Evolutionary conservation across 1,140 invertebrate species (phyloP), one percentile per base, ranked within the genome.

Genomic region (Formica selysi): DNA sequence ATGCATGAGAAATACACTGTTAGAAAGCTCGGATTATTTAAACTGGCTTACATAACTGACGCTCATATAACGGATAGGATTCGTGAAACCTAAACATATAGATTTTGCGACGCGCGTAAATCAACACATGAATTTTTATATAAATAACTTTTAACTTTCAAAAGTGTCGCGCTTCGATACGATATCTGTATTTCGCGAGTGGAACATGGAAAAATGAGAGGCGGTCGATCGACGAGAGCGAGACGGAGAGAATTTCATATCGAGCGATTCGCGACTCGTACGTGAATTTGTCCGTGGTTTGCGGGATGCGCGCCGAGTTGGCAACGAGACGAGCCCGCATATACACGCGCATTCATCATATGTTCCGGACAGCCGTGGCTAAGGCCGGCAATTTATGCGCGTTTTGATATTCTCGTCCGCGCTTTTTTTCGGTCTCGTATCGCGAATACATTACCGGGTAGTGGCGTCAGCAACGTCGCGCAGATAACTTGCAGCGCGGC

Each of bases 371-470:
- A 76, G 65, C 74, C 86, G 79, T 54, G 65, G 80, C 68, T 76
- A 78, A 79, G 81, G 74, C 62, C 59, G 76, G 78, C 88, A 90
- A 94, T 94, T 93, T 93, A 93, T 93, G 88, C 88, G 86, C 74
- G 89, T 92, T 93, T 92, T 91, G 88, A 92, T 91, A 91, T 90
- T 92, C 90, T 91, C 89, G 65, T 80, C 76, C 85, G 51, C 65
- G 16, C 48, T 88, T 76, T 87, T 86, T 87, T 68, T 70, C 57
- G 44, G 64, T 83, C 71, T 85, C 76, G 81, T 90, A 87, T 91
- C 87, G 83, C 87, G 87, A 90, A 93, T 92, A 89, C 88, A 92
- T 93, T 92, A 91, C 85, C 80, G 86, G 65, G 48, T 57, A 41
- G 81, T 74, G 68, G 71, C 26, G 85, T 62, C 62, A 62, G 70